phyloP scores from a whole-genome alignment of 30 jellyfish, hydroid and myxozoan species.

The Phacellophora camtschatica region DNA sequence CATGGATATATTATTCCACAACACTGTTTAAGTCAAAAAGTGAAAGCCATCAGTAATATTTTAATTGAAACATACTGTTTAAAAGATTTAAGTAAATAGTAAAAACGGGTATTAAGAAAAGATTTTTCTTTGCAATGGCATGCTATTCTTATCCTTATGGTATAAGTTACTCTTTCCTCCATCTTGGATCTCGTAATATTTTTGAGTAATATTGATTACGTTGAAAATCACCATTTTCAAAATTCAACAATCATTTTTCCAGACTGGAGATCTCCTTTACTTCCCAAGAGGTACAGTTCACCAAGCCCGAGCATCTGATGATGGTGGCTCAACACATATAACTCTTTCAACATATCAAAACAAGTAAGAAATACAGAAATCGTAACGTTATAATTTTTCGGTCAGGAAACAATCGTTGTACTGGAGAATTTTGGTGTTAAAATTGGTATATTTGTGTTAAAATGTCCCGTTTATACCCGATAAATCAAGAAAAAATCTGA shows the following conservation, averaged over 20 bases:
- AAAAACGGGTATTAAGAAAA: too few relatives aligned
- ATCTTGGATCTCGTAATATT: too few relatives aligned
- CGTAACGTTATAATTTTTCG: not conserved
- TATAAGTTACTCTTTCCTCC: too few relatives aligned
- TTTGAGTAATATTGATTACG: too few relatives aligned
- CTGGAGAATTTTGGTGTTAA: not conserved
- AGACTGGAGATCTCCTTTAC: conserved; percentile 91
- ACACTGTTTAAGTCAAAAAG: too few relatives aligned
- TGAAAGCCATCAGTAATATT: too few relatives aligned
- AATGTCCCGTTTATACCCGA: not conserved
- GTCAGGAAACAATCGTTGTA: not conserved
- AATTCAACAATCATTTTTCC: not conserved
- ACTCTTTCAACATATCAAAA: conserved; percentile 84
- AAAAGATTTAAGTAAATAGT: too few relatives aligned
- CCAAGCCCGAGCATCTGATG: conserved; percentile 66
- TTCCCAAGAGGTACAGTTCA: conserved; percentile 94
- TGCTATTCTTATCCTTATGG: too few relatives aligned
- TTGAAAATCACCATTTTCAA: too few relatives aligned
- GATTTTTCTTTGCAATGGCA: too few relatives aligned
- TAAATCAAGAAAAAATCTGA: not conserved
- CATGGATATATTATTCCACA: too few relatives aligned
- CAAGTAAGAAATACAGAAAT: conserved; percentile 37
- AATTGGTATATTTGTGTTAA: not conserved
- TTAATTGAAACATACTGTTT: too few relatives aligned
- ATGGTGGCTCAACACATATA: conserved; percentile 73